Percentiles rank a stretch among this genome's conserved stretches.
These are phyloP conservation scores for Myodes glareolus DNA, from an alignment of 2,113 vertebrate species.

Conservation along the genomic window DNA sequence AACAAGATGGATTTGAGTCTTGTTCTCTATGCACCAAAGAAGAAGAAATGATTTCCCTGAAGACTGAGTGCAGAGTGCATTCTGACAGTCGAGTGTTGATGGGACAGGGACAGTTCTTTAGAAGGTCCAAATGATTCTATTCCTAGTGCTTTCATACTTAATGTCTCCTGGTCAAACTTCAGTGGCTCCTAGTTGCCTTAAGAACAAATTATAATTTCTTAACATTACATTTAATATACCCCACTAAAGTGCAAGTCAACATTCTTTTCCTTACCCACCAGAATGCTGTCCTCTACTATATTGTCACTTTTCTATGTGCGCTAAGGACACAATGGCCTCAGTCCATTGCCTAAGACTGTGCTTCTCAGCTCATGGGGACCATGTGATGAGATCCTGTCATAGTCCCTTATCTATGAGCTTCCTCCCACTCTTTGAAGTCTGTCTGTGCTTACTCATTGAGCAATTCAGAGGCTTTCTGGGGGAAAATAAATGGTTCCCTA, in stretches of 20 bases:
- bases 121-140: background rate
- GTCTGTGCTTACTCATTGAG: background rate
- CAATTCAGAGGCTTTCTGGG: background rate
- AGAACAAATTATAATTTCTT: background rate
- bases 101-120: background rate
- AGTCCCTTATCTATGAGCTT: background rate
- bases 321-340: background rate
- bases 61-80: background rate
- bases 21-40: background rate
- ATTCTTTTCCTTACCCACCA: background rate
- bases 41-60: background rate
- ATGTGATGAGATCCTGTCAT: background rate
- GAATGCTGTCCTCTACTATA: background rate
- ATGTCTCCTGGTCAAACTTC: background rate
- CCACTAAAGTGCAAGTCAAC: background rate
- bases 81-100: background rate
- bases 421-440: background rate
- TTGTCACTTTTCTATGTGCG: background rate
- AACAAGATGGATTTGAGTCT: background rate
- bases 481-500: background rate
- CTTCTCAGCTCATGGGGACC: background rate
- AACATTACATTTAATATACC: background rate
- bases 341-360: background rate
- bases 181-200: background rate
- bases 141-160: background rate